Base-by-base conservation (phyloP, 2,113 vertebrate genomes). In the Megatriorchis doriae region DNA sequence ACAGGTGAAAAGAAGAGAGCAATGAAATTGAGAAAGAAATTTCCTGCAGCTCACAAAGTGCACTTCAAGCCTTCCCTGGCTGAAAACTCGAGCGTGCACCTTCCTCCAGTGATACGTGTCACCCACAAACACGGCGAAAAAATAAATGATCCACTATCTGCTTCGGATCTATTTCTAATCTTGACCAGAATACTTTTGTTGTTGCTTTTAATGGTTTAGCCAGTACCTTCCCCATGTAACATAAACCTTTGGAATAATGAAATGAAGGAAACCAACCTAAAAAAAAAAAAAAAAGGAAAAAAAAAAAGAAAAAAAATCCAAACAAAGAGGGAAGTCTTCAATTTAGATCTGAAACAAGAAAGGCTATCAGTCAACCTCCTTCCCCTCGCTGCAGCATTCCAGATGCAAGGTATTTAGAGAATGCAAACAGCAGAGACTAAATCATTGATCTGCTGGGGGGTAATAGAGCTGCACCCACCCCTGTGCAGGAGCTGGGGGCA, bases 281-380 rank as follows among this genome's bases (percentile, higher is more conserved):
- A 34, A 62, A 43, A 61, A 58, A 73, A 66, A 48, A 47, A 36
- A 47, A 27, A 17, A 23, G 11, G 7, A 14, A 16, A 32, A 32
- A n/a, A 8, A 29, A 16, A 7, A 7, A 3, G 2, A 3, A 31
- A 56, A 48, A 16, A 10, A 43, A 22, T 13, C 18, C 67, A 62
- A 72, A 84, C 78, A 81, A 87, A 93, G 82, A 67, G 68, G 82
- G 83, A 93, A 96, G 86, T 87, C 83, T 93, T 84, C 93, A 94
- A 77, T 93, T 90, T 77, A 56, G 83, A 62, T 43, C 2, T 34
- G 82, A 12, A 66, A 32, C 45, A 45, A 74, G 86, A 17, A 63
- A 42, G 56, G 68, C 45, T 59, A 70, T 86, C 94, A 74, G 72
- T 82, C 86, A 65, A 9, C 52, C 71, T 58, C 77, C 77, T 90